A percentile compares a stretch with the other conserved stretches of the same genome.
phyloP scores from a whole-genome alignment of 2,113 vertebrate genomes.

The Agapornis roseicollis region DNA sequence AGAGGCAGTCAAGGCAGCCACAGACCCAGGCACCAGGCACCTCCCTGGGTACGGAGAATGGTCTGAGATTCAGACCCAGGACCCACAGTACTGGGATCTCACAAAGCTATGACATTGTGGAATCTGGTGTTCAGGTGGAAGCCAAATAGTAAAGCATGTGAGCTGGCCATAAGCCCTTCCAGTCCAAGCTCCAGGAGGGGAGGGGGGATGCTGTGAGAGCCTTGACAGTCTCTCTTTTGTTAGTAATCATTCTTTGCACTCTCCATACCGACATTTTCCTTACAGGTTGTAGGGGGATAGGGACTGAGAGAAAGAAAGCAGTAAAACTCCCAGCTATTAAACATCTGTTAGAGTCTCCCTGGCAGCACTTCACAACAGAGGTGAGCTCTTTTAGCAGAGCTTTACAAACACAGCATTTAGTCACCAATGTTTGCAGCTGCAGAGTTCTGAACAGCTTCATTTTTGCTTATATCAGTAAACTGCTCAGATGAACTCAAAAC shows the following conservation, averaged over 20 bases:
- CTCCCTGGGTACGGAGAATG: not conserved
- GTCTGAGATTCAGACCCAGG: not conserved
- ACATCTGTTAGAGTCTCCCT: not conserved
- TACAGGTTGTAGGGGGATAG: rapidly evolving
- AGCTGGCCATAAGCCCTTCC: not conserved
- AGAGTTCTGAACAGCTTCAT: not conserved
- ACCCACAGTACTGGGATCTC: rapidly evolving
- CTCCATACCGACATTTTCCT: not conserved
- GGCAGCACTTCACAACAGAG: not conserved
- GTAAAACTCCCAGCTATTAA: not conserved
- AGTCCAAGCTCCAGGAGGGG: not conserved
- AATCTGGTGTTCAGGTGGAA: not conserved
- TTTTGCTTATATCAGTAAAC: not conserved
- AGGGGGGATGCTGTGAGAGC: rapidly evolving
- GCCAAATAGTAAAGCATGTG: not conserved
- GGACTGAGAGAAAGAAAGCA: not conserved
- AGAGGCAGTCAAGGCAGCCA: rapidly evolving
- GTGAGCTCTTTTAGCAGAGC: not conserved
- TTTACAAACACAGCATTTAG: not conserved
- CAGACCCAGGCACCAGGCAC: rapidly evolving
- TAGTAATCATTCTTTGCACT: not conserved
- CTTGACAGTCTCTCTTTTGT: not conserved
- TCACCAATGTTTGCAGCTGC: not conserved
- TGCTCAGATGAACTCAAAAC: not conserved
- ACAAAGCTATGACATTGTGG: rapidly evolving